phyloP scores from a whole-genome alignment of 2,888 invertebrate genomes.

The Barypeithes pellucidus region DNA sequence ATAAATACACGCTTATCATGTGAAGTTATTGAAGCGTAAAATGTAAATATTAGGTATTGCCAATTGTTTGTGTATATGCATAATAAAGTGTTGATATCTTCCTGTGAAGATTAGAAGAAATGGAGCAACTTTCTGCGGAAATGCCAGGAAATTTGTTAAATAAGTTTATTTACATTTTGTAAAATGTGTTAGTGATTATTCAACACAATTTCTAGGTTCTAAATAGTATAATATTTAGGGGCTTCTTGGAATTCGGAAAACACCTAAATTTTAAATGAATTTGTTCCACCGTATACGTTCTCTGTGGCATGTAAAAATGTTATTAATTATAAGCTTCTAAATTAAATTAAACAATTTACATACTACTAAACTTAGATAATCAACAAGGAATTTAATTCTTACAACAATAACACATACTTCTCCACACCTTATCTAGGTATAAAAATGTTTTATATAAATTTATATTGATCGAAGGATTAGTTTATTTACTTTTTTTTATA shows the following conservation, averaged over 20 bases:
- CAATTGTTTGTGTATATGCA: not conserved
- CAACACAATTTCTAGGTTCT: not conserved
- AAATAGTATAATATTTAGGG: too few species aligned
- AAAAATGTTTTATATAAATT: not conserved
- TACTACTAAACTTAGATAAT: not conserved
- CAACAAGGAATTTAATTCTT: slow-evolving; percentile 1
- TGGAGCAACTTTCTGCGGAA: slow-evolving; percentile 7
- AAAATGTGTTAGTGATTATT: not conserved
- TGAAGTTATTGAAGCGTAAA: not conserved
- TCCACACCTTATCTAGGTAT: slow-evolving; percentile 16
- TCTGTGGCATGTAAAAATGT: too few species aligned
- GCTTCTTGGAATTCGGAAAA: too few species aligned
- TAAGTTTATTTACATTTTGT: not conserved
- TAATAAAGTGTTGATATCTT: not conserved
- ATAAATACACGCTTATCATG: too few species aligned
- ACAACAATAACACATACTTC: not conserved
- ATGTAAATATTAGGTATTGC: not conserved
- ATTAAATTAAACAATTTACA: not conserved
- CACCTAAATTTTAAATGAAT: too few species aligned
- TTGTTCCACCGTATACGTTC: too few species aligned
- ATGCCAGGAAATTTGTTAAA: not conserved
- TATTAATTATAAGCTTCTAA: too few species aligned
- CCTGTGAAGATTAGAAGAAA: slow-evolving; percentile 8
- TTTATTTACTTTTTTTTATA: too few species aligned
- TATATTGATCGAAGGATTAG: too few species aligned